Percentiles rank a stretch among this genome's conserved stretches.
phyloP scores from a whole-genome alignment of 2,888 invertebrate genomes.

The Blomia tropicalis region DNA sequence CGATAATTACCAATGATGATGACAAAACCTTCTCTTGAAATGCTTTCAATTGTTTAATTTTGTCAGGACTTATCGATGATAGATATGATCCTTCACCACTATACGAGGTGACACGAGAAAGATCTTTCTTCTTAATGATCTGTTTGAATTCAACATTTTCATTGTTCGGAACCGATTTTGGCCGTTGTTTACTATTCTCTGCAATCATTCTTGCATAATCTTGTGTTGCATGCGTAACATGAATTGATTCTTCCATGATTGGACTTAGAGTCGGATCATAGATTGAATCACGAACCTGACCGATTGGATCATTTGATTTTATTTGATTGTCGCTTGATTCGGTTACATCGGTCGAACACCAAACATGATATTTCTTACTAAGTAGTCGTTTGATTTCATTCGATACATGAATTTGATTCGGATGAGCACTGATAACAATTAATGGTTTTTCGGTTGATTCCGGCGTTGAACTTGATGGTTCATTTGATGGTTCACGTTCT shows the following conservation, averaged over 20 bases:
- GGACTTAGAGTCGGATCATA: conserved; percentile 18
- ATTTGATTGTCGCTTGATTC: not conserved
- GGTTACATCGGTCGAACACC: conserved; percentile 18
- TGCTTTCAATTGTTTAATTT: conserved; percentile 26
- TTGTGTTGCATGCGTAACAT: conserved; percentile 8
- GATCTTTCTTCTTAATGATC: conserved; percentile 20
- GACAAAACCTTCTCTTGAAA: conserved; percentile 28
- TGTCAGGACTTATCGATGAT: conserved; percentile 28
- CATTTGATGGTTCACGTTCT: not conserved
- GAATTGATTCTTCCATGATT: conserved; percentile 23
- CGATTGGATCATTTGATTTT: not conserved
- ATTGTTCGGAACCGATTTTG: conserved; percentile 9
- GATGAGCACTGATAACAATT: conserved; percentile 32
- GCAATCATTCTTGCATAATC: conserved; percentile 15
- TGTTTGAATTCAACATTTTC: not conserved
- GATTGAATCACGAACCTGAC: not conserved
- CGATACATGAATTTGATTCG: conserved; percentile 27
- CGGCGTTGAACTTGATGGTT: not conserved
- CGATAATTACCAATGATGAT: conserved; percentile 28
- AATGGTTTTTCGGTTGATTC: conserved; percentile 2
- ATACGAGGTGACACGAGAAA: conserved; percentile 28
- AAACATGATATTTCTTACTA: conserved; percentile 16
- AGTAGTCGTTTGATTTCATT: conserved; percentile 16
- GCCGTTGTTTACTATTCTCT: conserved; percentile 18
- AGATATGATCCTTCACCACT: conserved; percentile 27